Conservation (phyloP, 2,888 invertebrate genomes). For the Tachystola acroxantha region DNA sequence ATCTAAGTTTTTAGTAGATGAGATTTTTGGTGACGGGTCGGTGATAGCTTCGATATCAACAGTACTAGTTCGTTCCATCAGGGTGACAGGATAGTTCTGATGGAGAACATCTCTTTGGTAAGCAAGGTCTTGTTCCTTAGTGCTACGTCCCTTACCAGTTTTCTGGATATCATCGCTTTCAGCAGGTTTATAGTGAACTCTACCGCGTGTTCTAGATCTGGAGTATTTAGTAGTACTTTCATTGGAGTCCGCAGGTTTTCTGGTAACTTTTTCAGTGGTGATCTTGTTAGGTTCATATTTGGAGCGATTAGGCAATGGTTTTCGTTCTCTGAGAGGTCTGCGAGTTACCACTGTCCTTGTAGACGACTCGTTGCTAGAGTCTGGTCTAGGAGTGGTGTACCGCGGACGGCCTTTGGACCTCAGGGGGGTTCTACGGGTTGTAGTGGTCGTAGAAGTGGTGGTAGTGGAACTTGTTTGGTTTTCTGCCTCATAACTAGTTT, state of each 20-base stretch:
- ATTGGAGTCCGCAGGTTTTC: slow-evolving; percentile 37
- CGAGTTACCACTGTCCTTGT: slow-evolving; percentile 60
- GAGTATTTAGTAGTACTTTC: slow-evolving; percentile 47
- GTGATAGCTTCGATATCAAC: slow-evolving; percentile 68
- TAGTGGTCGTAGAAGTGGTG: slow-evolving; percentile 52
- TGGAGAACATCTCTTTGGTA: slow-evolving; percentile 81
- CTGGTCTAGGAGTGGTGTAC: slow-evolving; percentile 56
- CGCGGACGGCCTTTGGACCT: slow-evolving; percentile 59
- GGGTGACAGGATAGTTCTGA: slow-evolving; percentile 80
- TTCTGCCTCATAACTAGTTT: slow-evolving; percentile 25
- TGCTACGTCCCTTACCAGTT: slow-evolving; percentile 35
- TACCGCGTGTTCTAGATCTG: slow-evolving; percentile 68
- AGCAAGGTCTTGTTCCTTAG: slow-evolving; percentile 67
- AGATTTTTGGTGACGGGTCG: slow-evolving; percentile 44
- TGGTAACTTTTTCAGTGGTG: slow-evolving; percentile 50
- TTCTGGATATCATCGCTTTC: slow-evolving; percentile 56
- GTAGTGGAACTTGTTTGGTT: slow-evolving; percentile 29
- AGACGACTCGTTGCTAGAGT: slow-evolving; percentile 52
- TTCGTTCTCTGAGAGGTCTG: slow-evolving; percentile 72
- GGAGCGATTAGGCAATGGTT: slow-evolving; percentile 53
- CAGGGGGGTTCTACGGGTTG: slow-evolving; percentile 49
- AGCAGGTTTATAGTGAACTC: slow-evolving; percentile 58
- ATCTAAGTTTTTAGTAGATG: slow-evolving; percentile 36
- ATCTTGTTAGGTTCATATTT: slow-evolving; percentile 62
- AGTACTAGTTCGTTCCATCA: slow-evolving; percentile 68